Evolutionary conservation across 2,797 vertebrate species (phyloP), one percentile per base, ranked within the genome.

Genomic region (Botia kubotai): DNA sequence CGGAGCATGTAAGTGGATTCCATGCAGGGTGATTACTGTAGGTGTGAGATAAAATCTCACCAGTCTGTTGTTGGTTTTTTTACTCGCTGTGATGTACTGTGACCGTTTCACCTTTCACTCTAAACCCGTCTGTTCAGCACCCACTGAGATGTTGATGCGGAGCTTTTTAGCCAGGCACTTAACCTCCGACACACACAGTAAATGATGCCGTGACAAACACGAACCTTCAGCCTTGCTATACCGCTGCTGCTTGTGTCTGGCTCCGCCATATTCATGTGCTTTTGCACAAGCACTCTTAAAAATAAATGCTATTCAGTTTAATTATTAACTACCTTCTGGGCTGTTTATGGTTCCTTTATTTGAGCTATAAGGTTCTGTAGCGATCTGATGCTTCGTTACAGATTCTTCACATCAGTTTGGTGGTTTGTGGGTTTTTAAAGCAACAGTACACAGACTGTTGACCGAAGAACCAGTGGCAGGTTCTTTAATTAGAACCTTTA

Each of bases 121-220:
- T 39, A 63, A 7, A n/a, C 36, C 66, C 67, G 68, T 43, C 55
- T 82, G 33, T 73, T 79, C 75, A 70, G 52, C 23, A 60, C 68
- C 68, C 52, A 80, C 62, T 86, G 76, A 85, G 72, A 48, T 83
- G 80, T 80, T 74, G 84, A 86, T 89, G 83, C 82, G 36, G 57
- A 82, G 77, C 83, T 73, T 84, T 75, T 72, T 79, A 80, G 46
- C 86, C 23, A 14, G 82, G 23, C 74, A 81, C 60, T 81, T 82
- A 78, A 82, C 68, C 72, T 74, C 46, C 75, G 82, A 86, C 80
- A 83, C 53, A 82, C 33, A 82, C 33, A 83, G 82, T 78, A 83
- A 84, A 87, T 73, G 79, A 39, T 82, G 68, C 81, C 50, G 52
- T 53, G 19, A 71, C 23, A 11, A 72, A 50, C 72, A 36, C 78